Conservation (phyloP, 2,797 vertebrate species). For the Rhinogobio ventralis region DNA sequence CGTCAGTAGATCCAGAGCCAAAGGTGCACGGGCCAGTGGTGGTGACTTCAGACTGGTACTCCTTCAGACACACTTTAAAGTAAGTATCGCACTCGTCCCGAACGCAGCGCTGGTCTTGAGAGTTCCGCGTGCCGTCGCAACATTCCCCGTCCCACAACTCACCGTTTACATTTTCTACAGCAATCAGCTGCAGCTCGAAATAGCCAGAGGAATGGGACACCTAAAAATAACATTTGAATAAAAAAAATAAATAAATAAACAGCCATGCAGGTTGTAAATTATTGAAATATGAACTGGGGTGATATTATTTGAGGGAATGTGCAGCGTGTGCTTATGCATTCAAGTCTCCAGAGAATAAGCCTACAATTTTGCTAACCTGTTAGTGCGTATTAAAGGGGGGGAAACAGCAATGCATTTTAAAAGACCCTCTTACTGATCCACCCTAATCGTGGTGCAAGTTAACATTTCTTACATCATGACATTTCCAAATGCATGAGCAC, state of each 20-base stretch:
- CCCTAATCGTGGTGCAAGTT: slow-evolving; percentile 60
- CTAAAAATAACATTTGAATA: slow-evolving; percentile 78
- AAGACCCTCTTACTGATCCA: slow-evolving; percentile 69
- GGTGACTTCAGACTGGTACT: slow-evolving; percentile 90
- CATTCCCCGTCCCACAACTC: slow-evolving; percentile 93
- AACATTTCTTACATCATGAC: slow-evolving; percentile 68
- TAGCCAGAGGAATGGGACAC: slow-evolving; percentile 92
- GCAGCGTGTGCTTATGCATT: slow-evolving; percentile 55
- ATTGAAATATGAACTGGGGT: not conserved
- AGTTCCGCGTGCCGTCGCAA: slow-evolving; percentile 88
- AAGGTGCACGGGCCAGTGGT: slow-evolving; percentile 85
- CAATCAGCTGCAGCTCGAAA: slow-evolving; percentile 98
- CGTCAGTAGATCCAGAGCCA: slow-evolving; percentile 87
- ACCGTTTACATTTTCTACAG: slow-evolving; percentile 92
- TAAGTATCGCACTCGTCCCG: slow-evolving; percentile 98
- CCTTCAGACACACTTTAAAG: slow-evolving; percentile 93
- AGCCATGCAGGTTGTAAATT: not conserved
- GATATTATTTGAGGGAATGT: not conserved
- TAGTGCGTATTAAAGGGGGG: not conserved
- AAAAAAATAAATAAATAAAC: slow-evolving; percentile 46
- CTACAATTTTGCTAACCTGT: not conserved
- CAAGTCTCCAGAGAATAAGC: slow-evolving; percentile 56
- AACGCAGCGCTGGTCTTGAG: slow-evolving; percentile 84
- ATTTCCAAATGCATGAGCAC: slow-evolving; percentile 71
- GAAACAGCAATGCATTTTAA: slow-evolving; percentile 4